These are phyloP conservation scores for Thalassoma bifasciatum DNA, from an alignment of 2,113 vertebrate genomes.

Conservation along the genomic window DNA sequence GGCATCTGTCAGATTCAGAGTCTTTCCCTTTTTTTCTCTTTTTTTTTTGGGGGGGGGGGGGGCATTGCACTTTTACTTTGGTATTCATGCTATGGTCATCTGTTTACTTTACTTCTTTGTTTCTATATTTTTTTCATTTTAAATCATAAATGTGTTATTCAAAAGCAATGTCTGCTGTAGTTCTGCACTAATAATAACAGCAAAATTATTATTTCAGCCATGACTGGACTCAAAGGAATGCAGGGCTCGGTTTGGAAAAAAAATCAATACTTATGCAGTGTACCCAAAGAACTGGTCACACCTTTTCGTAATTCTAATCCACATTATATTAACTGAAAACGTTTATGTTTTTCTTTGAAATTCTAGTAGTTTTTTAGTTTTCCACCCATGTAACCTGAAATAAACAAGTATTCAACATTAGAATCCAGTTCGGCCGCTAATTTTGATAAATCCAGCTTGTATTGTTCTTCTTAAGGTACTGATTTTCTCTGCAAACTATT, in stretches of 20 bases:
- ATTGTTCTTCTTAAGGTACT: background rate
- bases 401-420: no score
- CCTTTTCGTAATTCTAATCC: background rate
- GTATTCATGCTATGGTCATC: background rate
- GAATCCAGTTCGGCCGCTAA: background rate
- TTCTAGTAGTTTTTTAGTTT: background rate
- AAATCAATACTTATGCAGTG: background rate
- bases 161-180: conserved; percentile 18
- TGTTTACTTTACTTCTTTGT: background rate
- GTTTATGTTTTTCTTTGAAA: background rate
- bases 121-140: background rate
- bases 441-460: conserved; percentile 3
- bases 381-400: background rate
- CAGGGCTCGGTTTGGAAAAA: no score
- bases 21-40: background rate
- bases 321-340: background rate
- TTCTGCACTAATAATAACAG: background rate
- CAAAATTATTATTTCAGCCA: background rate
- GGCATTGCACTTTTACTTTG: background rate
- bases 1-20: no score
- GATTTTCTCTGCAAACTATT: background rate
- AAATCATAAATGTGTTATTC: conserved; percentile 8
- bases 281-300: conserved; percentile 4
- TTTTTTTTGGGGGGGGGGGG: background rate
- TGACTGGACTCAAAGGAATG: background rate